Conservation (phyloP, 2,888 invertebrate species). For the Oligia strigilis region DNA sequence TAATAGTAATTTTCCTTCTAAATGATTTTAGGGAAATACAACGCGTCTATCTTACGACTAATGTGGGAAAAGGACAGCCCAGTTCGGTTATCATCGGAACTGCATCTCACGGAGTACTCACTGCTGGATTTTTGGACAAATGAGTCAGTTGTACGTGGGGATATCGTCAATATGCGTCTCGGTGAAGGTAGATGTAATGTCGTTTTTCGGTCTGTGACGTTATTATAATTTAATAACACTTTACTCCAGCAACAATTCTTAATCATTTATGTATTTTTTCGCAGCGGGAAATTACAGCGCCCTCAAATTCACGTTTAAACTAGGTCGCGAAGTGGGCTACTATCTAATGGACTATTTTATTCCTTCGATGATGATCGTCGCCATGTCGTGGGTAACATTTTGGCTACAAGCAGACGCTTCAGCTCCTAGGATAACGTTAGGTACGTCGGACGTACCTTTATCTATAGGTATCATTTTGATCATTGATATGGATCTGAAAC, state of each 20-base stretch:
- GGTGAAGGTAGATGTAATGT: conserved; percentile 93
- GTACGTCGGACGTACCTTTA: conserved; percentile 80
- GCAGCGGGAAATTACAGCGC: conserved; percentile 96
- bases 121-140: conserved; percentile 93
- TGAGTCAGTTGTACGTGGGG: conserved; percentile 93
- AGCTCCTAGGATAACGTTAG: conserved; percentile 95
- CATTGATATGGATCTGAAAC: not conserved
- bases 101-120: conserved; percentile 95
- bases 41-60: conserved; percentile 93
- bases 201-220: conserved; percentile 71
- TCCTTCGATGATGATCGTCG: conserved; percentile 96
- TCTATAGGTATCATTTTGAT: not conserved
- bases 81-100: conserved; percentile 93
- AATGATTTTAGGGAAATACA: conserved; percentile 93
- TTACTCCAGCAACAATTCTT: conserved; percentile 39
- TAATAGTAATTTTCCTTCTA: conserved; percentile 59
- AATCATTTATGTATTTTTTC: conserved; percentile 68
- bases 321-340: conserved; percentile 95
- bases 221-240: conserved; percentile 32
- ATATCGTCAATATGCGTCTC: conserved; percentile 92
- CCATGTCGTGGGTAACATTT: conserved; percentile 97
- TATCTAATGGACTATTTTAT: conserved; percentile 97
- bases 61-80: conserved; percentile 94
- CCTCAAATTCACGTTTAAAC: conserved; percentile 94
- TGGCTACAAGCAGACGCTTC: conserved; percentile 97